Percentiles rank a stretch among this genome's conserved stretches.
Conservation (phyloP, 37 sponge, comb jelly and placozoan genomes). For the Aplysina aerophoba region DNA sequence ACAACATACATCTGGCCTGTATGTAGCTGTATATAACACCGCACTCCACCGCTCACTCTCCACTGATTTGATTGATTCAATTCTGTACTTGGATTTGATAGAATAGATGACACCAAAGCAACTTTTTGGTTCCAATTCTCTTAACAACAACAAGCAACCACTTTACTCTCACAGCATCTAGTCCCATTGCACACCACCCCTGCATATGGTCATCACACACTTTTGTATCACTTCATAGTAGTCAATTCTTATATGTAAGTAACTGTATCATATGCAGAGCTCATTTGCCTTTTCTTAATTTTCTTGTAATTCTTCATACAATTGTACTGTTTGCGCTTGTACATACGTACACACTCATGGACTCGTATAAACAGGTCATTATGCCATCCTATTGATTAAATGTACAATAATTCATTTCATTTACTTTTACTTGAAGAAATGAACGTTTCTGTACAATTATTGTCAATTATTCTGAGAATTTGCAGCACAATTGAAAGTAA, state of each 20-base stretch:
- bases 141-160: not conserved
- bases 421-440: no score
- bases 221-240: not conserved
- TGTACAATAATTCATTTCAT: no score
- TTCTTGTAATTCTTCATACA: no score
- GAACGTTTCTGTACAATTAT: no score
- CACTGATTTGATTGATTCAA: conserved; percentile 17
- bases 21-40: not conserved
- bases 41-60: not conserved
- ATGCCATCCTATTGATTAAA: no score
- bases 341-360: no score
- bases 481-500: no score
- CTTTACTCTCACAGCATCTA: not conserved
- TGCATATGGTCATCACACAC: not conserved
- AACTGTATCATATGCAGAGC: not conserved
- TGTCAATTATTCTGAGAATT: no score
- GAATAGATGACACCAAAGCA: no score
- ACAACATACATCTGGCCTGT: not conserved
- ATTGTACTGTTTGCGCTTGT: no score
- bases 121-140: not conserved
- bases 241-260: not conserved
- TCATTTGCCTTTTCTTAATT: not conserved
- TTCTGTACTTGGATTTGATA: not conserved
- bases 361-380: no score
- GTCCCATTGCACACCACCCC: not conserved